These are phyloP conservation scores for Eubasilissa splendida DNA, from an alignment of 2,888 invertebrate genomes.

Conservation along the genomic window DNA sequence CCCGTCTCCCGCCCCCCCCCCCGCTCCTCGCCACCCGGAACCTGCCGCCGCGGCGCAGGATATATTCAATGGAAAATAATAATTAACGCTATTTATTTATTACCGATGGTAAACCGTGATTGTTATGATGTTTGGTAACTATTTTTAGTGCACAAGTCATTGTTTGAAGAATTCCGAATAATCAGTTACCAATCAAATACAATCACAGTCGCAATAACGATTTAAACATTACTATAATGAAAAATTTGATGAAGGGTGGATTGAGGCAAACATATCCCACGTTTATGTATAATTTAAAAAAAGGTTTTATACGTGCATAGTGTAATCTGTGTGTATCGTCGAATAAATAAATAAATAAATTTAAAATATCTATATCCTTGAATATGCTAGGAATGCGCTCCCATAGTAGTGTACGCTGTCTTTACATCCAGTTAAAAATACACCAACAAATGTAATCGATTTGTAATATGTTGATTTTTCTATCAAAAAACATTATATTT, in stretches of 20 bases:
- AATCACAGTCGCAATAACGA: no score
- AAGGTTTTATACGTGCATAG: neutral
- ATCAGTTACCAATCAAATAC: no score
- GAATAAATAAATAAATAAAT: constrained; percentile 1
- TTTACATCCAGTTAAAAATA: neutral
- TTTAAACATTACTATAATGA: no score
- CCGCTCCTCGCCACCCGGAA: neutral
- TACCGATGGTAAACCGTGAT: neutral
- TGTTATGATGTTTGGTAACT: neutral
- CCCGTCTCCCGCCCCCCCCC: neutral
- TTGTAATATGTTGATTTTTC: neutral
- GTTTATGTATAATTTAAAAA: no score
- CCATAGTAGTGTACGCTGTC: no score
- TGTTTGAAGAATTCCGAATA: no score
- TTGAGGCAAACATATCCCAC: no score
- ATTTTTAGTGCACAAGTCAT: neutral
- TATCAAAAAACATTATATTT: neutral
- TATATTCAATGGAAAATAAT: neutral
- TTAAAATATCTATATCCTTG: neutral
- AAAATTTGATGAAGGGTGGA: no score
- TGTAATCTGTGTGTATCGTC: neutral
- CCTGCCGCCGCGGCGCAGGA: neutral
- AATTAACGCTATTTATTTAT: neutral
- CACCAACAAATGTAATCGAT: no score
- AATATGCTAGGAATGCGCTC: no score